These are phyloP conservation scores for Drosophila fulvimacula DNA, from an alignment of 2,888 invertebrate species.

Conservation along the genomic window DNA sequence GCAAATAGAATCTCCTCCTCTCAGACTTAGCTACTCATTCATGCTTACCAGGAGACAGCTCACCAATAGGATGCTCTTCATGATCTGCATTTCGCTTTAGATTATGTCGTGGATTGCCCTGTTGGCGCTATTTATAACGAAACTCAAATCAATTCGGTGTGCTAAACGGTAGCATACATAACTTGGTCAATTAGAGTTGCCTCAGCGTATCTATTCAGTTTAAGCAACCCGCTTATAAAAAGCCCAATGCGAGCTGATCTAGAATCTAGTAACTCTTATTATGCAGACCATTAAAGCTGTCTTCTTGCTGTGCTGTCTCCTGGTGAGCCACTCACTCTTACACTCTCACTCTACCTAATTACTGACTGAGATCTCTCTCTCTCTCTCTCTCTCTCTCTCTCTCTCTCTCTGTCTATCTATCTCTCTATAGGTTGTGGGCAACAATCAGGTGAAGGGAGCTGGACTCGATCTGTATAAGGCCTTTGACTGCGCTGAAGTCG, in stretches of 20 bases:
- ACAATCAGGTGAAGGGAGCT: neutral
- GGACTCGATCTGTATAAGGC: neutral
- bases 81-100: constrained; percentile 2
- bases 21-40: neutral
- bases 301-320: neutral
- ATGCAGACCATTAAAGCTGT: neutral
- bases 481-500: neutral
- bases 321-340: neutral
- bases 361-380: neutral
- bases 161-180: too few species aligned
- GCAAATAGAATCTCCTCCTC: neutral
- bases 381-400: neutral
- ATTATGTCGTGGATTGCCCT: neutral
- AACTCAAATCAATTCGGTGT: neutral
- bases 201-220: neutral
- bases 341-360: neutral
- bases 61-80: constrained; percentile 1
- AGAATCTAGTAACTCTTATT: neutral
- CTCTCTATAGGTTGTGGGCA: neutral
- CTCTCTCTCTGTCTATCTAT: neutral
- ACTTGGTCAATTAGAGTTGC: neutral
- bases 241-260: too few species aligned
- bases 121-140: neutral
- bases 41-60: constrained; percentile 15
- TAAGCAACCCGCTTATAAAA: neutral